Percentiles rank a stretch among this genome's conserved stretches.
Conservation (phyloP, 2,888 invertebrate species). For the Sclerodermus sp. region DNA sequence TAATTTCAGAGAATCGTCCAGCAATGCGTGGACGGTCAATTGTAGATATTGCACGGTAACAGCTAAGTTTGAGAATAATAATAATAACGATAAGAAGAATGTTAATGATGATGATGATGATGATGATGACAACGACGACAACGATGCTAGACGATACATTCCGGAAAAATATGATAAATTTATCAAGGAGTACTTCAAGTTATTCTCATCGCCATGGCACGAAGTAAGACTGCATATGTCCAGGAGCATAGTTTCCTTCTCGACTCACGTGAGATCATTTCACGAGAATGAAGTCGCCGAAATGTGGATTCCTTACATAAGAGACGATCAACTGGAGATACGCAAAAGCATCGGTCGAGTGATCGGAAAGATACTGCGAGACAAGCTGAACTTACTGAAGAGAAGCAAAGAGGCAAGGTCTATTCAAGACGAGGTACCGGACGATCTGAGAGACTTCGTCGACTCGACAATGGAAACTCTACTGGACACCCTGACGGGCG, state of each 20-base stretch:
- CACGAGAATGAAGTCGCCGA: constrained; percentile 47
- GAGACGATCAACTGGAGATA: constrained; percentile 47
- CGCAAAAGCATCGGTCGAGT: constrained; percentile 49
- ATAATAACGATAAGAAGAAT: no score
- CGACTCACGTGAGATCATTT: constrained; percentile 57
- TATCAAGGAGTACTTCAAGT: constrained; percentile 39
- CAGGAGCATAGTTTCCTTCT: constrained; percentile 52
- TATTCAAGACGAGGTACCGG: constrained; percentile 41
- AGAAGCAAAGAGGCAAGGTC: constrained; percentile 47
- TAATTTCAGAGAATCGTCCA: constrained; percentile 16
- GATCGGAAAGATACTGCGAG: constrained; percentile 45
- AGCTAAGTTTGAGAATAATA: constrained; percentile 6
- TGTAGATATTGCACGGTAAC: constrained; percentile 36
- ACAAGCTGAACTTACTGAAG: constrained; percentile 48
- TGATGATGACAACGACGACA: constrained; percentile 7
- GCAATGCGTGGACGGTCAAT: constrained; percentile 27
- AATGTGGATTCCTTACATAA: constrained; percentile 54
- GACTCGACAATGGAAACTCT: constrained; percentile 57
- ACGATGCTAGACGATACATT: constrained; percentile 8
- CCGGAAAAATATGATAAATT: constrained; percentile 32
- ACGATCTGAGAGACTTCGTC: constrained; percentile 53
- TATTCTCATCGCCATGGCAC: constrained; percentile 36
- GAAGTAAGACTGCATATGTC: constrained; percentile 50
- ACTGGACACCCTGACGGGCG: constrained; percentile 28
- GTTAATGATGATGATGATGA: no score